Percentiles rank a stretch among this genome's conserved stretches.
Evolutionary conservation across 2,888 invertebrate species (phyloP).

Genomic region (Zelleria hepariella): DNA sequence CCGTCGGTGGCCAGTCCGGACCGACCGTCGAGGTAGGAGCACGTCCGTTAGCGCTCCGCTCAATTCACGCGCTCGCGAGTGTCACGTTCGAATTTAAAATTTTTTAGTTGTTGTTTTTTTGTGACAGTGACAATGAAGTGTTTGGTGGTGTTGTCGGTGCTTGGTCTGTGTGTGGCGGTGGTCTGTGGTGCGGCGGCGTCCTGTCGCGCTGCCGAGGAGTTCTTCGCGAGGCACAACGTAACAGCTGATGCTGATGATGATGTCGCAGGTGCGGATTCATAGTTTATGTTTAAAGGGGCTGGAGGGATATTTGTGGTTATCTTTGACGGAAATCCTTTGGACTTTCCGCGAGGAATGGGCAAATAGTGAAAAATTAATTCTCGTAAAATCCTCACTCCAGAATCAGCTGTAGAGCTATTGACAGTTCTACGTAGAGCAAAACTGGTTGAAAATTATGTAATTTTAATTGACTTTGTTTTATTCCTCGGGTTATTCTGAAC

Average conservation of each 20-base stretch:
- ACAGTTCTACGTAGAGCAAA: no score
- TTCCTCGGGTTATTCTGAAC: no score
- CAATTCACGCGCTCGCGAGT: slow-evolving; percentile 53
- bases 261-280: slow-evolving; percentile 50
- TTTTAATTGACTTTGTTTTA: no score
- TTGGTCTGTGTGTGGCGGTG: slow-evolving; percentile 35
- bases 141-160: slow-evolving; percentile 45
- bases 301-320: neutral
- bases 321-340: neutral
- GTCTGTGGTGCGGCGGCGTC: slow-evolving; percentile 38
- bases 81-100: slow-evolving; percentile 34
- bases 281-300: neutral
- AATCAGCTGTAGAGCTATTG: no score
- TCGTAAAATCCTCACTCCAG: no score
- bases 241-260: slow-evolving; percentile 62
- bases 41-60: slow-evolving; percentile 40
- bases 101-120: slow-evolving; percentile 25
- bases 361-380: no score
- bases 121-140: slow-evolving; percentile 56
- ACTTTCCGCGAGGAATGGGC: no score
- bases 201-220: slow-evolving; percentile 46
- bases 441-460: no score
- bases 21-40: slow-evolving; percentile 58
- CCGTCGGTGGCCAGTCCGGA: slow-evolving; percentile 39
- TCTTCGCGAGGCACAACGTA: slow-evolving; percentile 57